Conservation (phyloP, 2,113 vertebrate genomes). For the Tauraco erythrolophus region DNA sequence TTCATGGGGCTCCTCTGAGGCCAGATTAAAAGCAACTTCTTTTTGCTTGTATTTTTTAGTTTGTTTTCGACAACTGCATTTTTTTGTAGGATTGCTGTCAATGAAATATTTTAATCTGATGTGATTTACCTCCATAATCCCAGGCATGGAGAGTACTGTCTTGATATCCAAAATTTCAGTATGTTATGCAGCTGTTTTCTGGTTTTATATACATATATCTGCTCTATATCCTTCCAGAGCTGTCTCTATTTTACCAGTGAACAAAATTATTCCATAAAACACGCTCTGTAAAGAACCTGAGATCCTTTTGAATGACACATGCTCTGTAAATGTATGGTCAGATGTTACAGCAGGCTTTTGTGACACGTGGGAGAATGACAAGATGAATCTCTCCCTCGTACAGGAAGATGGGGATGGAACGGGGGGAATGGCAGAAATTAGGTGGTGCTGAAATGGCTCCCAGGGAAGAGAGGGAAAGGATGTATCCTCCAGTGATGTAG, state of each 20-base stretch:
- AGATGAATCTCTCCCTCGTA: not conserved
- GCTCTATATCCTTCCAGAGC: not conserved
- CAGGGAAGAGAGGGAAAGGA: not conserved
- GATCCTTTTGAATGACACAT: accelerated
- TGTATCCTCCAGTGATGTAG: not conserved
- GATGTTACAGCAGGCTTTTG: not conserved
- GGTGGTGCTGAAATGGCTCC: not conserved
- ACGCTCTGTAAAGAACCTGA: not conserved
- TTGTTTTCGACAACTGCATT: not conserved
- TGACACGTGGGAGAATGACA: not conserved
- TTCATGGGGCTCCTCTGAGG: not conserved
- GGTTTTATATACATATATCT: not conserved
- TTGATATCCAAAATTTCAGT: not conserved
- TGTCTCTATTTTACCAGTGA: not conserved
- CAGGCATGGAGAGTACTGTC: not conserved
- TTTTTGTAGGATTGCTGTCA: not conserved
- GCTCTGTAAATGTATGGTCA: not conserved
- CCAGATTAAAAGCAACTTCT: not conserved
- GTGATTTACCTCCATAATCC: not conserved
- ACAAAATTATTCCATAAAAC: not conserved
- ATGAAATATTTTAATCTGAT: not conserved
- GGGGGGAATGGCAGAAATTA: not conserved
- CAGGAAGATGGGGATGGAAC: not conserved
- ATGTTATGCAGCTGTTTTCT: not conserved
- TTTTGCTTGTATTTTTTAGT: not conserved